Evolutionary conservation across 37 sponge, comb jelly and placozoan genomes (phyloP).

Genomic region (Spongilla lacustris): DNA sequence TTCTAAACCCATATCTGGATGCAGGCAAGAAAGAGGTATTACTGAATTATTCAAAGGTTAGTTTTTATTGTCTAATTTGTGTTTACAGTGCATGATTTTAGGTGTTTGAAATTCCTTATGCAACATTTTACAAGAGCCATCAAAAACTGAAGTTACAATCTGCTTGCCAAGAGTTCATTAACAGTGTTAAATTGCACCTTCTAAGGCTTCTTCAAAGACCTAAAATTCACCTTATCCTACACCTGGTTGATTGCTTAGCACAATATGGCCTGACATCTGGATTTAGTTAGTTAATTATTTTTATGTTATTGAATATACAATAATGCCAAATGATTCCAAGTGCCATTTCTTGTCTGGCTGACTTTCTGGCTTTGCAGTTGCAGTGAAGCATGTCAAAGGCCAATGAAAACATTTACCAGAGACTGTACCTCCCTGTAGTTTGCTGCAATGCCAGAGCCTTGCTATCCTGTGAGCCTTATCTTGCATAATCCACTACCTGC

Average conservation of each 20-base stretch:
- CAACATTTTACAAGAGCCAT: background rate
- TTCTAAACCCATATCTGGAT: constrained; percentile 24
- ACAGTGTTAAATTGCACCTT: background rate
- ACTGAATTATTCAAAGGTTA: background rate
- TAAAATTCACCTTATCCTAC: constrained; percentile 35
- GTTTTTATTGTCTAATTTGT: no score
- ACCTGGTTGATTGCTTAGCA: constrained; percentile 21
- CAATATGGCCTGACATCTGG: constrained; percentile 35
- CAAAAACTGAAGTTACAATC: background rate
- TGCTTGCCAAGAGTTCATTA: constrained; percentile 33
- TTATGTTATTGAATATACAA: no score
- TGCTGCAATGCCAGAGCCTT: no score
- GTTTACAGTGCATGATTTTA: background rate
- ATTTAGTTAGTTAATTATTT: constrained; percentile 35
- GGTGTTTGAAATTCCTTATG: constrained; percentile 31
- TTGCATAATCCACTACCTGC: no score
- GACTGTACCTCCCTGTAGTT: no score
- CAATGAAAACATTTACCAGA: no score
- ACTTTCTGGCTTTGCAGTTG: no score
- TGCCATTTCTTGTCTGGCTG: no score
- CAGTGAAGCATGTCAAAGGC: no score
- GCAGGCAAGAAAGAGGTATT: background rate
- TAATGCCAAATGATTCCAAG: no score
- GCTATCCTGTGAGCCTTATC: no score
- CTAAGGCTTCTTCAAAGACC: constrained; percentile 9